Evolutionary conservation across 2,797 vertebrate species (phyloP).

Genomic region (Betta splendens): DNA sequence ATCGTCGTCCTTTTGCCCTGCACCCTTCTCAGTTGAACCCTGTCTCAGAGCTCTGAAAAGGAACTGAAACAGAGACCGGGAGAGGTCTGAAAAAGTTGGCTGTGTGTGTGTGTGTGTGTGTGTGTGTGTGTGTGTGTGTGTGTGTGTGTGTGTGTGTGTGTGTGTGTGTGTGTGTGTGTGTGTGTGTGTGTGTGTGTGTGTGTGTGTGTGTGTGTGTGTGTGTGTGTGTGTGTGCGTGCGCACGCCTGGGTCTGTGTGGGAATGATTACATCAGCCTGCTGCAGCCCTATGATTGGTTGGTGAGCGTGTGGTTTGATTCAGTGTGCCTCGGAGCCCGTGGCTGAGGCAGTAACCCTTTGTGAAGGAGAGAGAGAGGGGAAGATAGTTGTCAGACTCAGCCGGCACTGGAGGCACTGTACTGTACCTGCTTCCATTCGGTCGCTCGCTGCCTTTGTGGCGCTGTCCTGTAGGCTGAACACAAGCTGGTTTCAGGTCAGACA

Average conservation of each 20-base stretch:
- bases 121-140: conserved; percentile 72
- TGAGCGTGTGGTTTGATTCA: conserved; percentile 90
- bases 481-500: conserved; percentile 48
- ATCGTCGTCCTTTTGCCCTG: conserved; percentile 32
- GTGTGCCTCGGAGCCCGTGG: conserved; percentile 85
- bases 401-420: conserved; percentile 76
- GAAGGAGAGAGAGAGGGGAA: conserved; percentile 73
- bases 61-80: conserved; percentile 60
- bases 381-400: conserved; percentile 82
- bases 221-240: conserved; percentile 49
- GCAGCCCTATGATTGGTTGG: conserved; percentile 86
- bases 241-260: conserved; percentile 80
- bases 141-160: conserved; percentile 37
- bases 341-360: conserved; percentile 88
- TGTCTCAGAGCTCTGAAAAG: conserved; percentile 55
- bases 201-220: conserved; percentile 28
- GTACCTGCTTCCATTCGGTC: conserved; percentile 80
- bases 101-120: conserved; percentile 73
- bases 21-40: conserved; percentile 64
- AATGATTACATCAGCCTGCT: conserved; percentile 91
- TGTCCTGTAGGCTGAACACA: conserved; percentile 59
- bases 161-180: conserved; percentile 39
- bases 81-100: conserved; percentile 73
- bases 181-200: conserved; percentile 67
- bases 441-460: conserved; percentile 57